Base-by-base conservation (phyloP, 2,888 invertebrate genomes). In the Pollenia labialis region DNA sequence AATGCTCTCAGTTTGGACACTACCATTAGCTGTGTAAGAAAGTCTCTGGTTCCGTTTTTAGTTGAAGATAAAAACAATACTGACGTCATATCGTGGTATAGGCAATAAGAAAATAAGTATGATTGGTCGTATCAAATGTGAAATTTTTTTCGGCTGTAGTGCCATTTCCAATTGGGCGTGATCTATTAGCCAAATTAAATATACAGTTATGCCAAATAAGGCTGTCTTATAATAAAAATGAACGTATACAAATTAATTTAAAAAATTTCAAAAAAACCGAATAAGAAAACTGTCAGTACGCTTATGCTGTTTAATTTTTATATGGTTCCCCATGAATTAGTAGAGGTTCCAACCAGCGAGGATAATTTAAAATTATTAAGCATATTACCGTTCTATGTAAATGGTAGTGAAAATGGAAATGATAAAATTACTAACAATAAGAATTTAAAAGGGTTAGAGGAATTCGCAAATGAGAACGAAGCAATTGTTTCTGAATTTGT, bases 401-500 rank as follows among this genome's bases (percentile, higher is more conserved):
- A 74, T 60, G 58, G 18, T 18, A 18, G 18, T 18, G 18, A 18
- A 18, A 18, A 18, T 18, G 18, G 32, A n/a, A 60, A 60, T 54
- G 58, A 48, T 58, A 48, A 48, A 48, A 60, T 62, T 18, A 64
- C 56, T 54, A 44, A 74, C 60, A 76, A 64, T 76, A 64, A 64
- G 18, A 18, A 18, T 60, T 58, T 40, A 9, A 23, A 40, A 68
- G 18, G 58, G 52, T 62, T 60, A 44, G 16, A n/a, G 48, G 48
- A 52, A 16, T 44, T 62, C 40, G 62, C 62, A 44, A 52, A 23
- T 44, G 75, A 64, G 12, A 76, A 62, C 54, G 18, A 64, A 52
- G 64, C 50, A 79, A 46, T 69, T 79, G 79, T 79, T 69, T 69
- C 68, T 42, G 69, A 79, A 79, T 79, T 50, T 7, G 18, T 44